Conservation (phyloP, 1,140 invertebrate species). For the Parasteatoda tepidariorum region DNA sequence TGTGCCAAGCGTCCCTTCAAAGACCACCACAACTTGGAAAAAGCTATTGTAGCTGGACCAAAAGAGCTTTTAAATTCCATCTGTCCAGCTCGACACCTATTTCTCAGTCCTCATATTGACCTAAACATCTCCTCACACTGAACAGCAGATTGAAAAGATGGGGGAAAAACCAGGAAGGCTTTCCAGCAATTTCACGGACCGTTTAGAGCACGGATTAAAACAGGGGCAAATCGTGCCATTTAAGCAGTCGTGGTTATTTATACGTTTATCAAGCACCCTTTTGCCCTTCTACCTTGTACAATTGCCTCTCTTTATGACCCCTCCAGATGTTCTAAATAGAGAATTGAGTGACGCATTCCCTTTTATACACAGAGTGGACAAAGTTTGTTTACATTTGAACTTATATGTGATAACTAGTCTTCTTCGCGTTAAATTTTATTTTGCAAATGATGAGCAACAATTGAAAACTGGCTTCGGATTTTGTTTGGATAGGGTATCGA, state of each 20-base stretch:
- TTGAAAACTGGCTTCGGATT: no score
- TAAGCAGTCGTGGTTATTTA: constrained; percentile 32
- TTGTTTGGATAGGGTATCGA: no score
- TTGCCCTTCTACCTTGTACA: neutral
- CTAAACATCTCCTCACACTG: no score
- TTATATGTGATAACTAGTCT: neutral
- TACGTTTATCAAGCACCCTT: constrained; percentile 37
- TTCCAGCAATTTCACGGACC: constrained; percentile 32
- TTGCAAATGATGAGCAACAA: no score
- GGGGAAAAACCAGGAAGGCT: neutral
- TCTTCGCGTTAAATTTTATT: no score
- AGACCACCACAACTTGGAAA: no score
- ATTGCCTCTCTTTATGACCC: neutral
- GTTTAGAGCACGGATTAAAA: constrained; percentile 15
- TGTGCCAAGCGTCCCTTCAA: no score
- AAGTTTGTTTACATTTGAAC: constrained; percentile 30
- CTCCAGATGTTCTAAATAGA: constrained; percentile 19
- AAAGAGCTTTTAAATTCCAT: no score
- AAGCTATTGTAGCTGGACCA: no score
- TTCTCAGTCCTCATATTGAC: no score
- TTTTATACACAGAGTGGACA: neutral
- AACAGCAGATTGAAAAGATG: neutral
- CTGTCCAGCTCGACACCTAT: no score
- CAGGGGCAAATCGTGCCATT: constrained; percentile 7
- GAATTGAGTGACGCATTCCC: constrained; percentile 35